Conservation (phyloP, 2,113 vertebrate genomes). For the Argyrosomus japonicus region DNA sequence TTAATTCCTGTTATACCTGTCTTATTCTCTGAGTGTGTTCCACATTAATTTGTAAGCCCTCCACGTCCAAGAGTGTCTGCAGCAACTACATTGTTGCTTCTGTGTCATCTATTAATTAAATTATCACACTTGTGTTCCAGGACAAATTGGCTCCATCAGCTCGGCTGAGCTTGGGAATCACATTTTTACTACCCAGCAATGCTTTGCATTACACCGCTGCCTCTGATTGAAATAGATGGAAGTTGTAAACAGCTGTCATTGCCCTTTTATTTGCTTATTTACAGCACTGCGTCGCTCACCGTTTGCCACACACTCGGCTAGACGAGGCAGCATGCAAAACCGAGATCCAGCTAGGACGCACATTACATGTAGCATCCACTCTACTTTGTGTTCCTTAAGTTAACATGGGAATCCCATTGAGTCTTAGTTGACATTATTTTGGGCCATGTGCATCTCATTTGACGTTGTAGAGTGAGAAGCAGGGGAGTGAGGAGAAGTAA, state of each 20-base stretch:
- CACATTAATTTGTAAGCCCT: background rate
- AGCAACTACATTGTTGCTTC: background rate
- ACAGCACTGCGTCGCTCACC: conserved; percentile 24
- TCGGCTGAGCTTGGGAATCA: conserved; percentile 4
- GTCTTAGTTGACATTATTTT: conserved; percentile 10
- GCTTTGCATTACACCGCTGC: background rate
- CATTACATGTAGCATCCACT: conserved; percentile 11
- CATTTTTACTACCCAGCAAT: conserved; percentile 16
- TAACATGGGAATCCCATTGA: conserved; percentile 13
- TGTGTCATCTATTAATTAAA: conserved; percentile 46
- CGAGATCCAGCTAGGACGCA: conserved; percentile 10
- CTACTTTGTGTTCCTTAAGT: background rate
- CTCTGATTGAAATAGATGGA: conserved; percentile 55
- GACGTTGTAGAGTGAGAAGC: background rate
- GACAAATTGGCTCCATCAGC: conserved; percentile 40
- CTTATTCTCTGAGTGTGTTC: background rate
- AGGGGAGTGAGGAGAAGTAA: background rate
- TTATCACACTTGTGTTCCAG: conserved; percentile 29
- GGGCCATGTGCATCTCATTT: background rate
- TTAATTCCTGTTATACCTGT: background rate
- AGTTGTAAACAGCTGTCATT: conserved; percentile 54
- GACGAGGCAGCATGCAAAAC: background rate
- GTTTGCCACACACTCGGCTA: background rate
- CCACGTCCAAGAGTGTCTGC: background rate
- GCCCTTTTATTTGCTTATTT: conserved; percentile 63